phyloP scores from a whole-genome alignment of 2,888 invertebrate genomes.

The Oeneis ivallda region DNA sequence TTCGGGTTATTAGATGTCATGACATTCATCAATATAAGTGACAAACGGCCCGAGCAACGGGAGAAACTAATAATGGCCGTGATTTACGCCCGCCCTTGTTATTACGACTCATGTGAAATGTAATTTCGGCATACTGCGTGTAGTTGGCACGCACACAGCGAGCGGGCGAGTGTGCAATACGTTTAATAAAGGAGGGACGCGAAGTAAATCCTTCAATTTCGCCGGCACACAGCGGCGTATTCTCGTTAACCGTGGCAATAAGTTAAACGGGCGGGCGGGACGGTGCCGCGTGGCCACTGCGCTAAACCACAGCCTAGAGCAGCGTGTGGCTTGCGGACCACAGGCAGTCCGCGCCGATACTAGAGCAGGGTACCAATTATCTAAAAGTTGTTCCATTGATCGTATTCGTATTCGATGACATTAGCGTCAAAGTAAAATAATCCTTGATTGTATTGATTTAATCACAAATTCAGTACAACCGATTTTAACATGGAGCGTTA shows the following conservation, averaged over 20 bases:
- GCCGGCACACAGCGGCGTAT: conserved; percentile 80
- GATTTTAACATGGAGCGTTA: too few relatives aligned
- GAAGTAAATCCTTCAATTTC: conserved; percentile 82
- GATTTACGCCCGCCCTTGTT: conserved; percentile 81
- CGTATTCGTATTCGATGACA: too few relatives aligned
- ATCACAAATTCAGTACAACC: too few relatives aligned
- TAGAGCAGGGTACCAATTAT: too few relatives aligned
- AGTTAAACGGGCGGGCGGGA: conserved; percentile 74
- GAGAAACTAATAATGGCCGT: conserved; percentile 80
- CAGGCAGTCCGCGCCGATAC: too few relatives aligned
- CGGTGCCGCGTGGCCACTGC: conserved; percentile 49
- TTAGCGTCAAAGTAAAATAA: too few relatives aligned
- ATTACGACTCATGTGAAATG: conserved; percentile 82
- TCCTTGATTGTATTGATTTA: too few relatives aligned
- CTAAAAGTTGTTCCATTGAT: too few relatives aligned
- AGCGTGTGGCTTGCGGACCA: too few relatives aligned
- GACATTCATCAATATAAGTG: conserved; percentile 65
- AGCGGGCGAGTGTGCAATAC: conserved; percentile 71
- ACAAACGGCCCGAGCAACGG: conserved; percentile 73
- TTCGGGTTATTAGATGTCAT: conserved; percentile 11
- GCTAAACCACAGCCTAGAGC: conserved; percentile 40
- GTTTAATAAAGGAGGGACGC: conserved; percentile 82
- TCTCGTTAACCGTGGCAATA: conserved; percentile 82
- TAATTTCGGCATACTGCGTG: conserved; percentile 78
- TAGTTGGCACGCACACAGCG: conserved; percentile 63